Percentiles rank a stretch among this genome's conserved stretches.
Evolutionary conservation across 2,797 vertebrate genomes (phyloP).

Genomic region (Coranthus polyacanthus): DNA sequence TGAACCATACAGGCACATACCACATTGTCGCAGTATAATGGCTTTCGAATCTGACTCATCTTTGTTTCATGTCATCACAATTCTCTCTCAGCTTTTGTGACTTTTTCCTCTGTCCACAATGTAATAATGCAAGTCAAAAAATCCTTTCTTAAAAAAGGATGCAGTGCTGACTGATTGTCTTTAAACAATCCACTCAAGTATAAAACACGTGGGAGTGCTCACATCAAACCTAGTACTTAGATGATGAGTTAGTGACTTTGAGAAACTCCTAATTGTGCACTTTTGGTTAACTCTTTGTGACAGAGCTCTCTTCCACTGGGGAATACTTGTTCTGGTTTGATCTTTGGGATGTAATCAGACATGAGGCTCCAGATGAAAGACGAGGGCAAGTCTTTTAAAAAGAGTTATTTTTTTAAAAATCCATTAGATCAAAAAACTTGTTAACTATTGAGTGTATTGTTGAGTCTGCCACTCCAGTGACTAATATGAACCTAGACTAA

Average conservation of each 20-base stretch:
- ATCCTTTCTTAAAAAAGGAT: conserved; percentile 6
- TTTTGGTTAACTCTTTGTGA: conserved; percentile 50
- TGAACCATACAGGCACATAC: conserved; percentile 4
- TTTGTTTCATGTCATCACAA: conserved; percentile 40
- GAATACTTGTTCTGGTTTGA: conserved; percentile 45
- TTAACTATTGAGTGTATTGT: conserved; percentile 65
- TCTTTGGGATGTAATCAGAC: conserved; percentile 35
- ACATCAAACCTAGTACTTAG: conserved; percentile 44
- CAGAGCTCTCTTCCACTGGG: conserved; percentile 20
- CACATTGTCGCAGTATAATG: background rate
- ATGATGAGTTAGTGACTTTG: conserved; percentile 47
- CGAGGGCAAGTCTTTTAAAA: conserved; percentile 41
- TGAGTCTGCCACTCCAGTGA: conserved; percentile 76
- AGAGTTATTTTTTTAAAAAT: conserved; percentile 39
- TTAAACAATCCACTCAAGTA: conserved; percentile 35
- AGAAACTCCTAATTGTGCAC: conserved; percentile 59
- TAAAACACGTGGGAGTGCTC: conserved; percentile 44
- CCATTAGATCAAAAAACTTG: conserved; percentile 27
- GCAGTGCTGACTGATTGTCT: conserved; percentile 42
- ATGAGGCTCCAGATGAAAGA: conserved; percentile 54
- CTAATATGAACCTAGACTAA: conserved; percentile 70
- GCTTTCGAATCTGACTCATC: conserved; percentile 33
- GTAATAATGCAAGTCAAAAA: conserved; percentile 32
- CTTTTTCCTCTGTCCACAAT: conserved; percentile 1
- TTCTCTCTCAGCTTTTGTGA: background rate